phyloP scores from a whole-genome alignment of 2,797 vertebrate genomes.

The Helicolenus hilgendorfi region DNA sequence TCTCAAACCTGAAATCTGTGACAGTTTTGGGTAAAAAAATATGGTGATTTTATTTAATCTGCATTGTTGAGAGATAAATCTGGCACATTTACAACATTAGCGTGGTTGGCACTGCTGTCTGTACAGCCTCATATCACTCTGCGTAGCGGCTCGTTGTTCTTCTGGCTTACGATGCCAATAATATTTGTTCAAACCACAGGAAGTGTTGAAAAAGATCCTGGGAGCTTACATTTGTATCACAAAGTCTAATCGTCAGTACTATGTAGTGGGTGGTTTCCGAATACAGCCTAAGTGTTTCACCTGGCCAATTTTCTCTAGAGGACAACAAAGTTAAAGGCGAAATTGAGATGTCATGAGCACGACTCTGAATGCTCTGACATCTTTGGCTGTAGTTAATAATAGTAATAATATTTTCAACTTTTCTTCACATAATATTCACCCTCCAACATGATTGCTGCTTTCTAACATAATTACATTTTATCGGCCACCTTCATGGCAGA shows the following conservation, averaged over 20 bases:
- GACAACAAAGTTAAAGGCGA: not conserved
- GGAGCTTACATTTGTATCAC: not conserved
- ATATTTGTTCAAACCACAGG: not conserved
- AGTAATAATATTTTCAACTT: not conserved
- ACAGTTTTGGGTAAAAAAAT: not conserved
- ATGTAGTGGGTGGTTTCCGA: not conserved
- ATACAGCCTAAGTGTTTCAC: not conserved
- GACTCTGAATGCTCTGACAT: not conserved
- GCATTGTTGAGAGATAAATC: not conserved
- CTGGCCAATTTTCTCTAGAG: conserved; percentile 6
- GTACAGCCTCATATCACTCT: not conserved
- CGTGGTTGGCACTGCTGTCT: not conserved
- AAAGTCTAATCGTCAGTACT: not conserved
- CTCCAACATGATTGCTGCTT: not conserved
- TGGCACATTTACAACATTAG: not conserved
- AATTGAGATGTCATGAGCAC: not conserved
- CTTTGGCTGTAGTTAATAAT: not conserved
- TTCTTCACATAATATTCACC: not conserved
- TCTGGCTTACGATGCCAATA: not conserved
- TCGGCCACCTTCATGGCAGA: not conserved
- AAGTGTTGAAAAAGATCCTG: not conserved
- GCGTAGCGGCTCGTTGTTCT: not conserved
- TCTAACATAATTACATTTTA: not conserved
- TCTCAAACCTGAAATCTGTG: not conserved
- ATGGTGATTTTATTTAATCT: not conserved